A percentile compares a stretch with the other conserved stretches of the same genome.
Evolutionary conservation across 2,113 vertebrate genomes (phyloP).

Genomic region (Gnathochromis pfefferi): DNA sequence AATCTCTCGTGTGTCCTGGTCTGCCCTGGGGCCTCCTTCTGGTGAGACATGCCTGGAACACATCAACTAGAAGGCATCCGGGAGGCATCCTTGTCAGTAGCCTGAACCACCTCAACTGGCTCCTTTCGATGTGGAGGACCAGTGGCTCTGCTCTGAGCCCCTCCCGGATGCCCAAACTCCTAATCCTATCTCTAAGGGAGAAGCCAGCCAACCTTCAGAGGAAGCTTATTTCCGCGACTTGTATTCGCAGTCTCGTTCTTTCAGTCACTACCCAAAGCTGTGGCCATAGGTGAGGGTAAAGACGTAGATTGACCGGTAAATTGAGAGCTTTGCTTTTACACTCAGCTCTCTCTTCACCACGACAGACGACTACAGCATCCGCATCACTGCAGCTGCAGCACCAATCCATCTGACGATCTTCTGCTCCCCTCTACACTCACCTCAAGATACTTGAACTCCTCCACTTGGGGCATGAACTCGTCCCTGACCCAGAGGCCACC

Average conservation of each 20-base stretch:
- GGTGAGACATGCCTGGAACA: fast-evolving
- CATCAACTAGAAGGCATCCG: background rate
- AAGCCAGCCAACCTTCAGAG: background rate
- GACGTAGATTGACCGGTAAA: background rate
- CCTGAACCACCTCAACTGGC: background rate
- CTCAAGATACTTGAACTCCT: background rate
- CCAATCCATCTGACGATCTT: background rate
- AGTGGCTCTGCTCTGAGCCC: background rate
- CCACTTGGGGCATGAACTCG: background rate
- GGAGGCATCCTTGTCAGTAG: background rate
- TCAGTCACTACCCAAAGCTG: background rate
- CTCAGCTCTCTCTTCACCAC: background rate
- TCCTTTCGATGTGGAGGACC: background rate
- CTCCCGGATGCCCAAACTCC: background rate
- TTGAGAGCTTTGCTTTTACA: background rate
- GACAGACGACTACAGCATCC: background rate
- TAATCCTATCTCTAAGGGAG: background rate
- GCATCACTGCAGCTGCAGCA: fast-evolving
- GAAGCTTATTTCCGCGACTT: background rate
- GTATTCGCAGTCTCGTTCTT: fast-evolving
- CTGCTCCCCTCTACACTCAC: background rate
- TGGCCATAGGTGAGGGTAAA: background rate
- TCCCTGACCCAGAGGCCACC: background rate
- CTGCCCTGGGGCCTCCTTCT: background rate
- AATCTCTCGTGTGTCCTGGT: background rate